Evolutionary conservation across 2,888 invertebrate genomes (phyloP).

Genomic region (Yponomeuta cagnagella): DNA sequence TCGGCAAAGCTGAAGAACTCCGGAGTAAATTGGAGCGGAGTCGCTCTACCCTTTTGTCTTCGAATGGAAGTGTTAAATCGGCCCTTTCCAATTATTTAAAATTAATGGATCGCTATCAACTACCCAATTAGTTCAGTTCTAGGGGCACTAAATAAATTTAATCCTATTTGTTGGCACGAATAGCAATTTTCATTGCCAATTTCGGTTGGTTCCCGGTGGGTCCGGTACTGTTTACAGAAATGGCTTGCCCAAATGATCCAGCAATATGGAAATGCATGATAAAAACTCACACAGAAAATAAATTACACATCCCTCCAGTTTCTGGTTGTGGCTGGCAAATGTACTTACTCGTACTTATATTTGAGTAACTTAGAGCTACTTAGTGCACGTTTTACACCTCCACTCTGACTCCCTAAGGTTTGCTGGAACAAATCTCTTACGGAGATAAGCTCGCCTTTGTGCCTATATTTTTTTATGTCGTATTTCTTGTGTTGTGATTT

Average conservation of each 20-base stretch:
- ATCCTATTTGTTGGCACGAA: conserved; percentile 25
- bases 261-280: background rate
- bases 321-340: no score
- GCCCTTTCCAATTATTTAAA: conserved; percentile 28
- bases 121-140: conserved; percentile 32
- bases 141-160: conserved; percentile 27
- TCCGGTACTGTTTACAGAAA: background rate
- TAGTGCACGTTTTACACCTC: no score
- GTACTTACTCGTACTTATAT: no score
- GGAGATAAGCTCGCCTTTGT: no score
- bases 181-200: conserved; percentile 25
- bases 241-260: background rate
- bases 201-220: conserved; percentile 12
- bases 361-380: no score
- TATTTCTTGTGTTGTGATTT: no score
- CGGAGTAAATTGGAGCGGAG: background rate
- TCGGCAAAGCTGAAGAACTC: conserved; percentile 9
- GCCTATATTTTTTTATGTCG: no score
- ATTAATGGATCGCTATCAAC: conserved; percentile 31
- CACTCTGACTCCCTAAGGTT: no score
- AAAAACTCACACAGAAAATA: no score
- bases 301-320: no score
- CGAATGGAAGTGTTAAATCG: conserved; percentile 22
- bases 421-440: no score
- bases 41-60: conserved; percentile 5